A percentile compares a stretch with the other conserved stretches of the same genome.
These are phyloP conservation scores for Balanococcus diminutus DNA, from an alignment of 2,888 invertebrate genomes.

Conservation along the genomic window DNA sequence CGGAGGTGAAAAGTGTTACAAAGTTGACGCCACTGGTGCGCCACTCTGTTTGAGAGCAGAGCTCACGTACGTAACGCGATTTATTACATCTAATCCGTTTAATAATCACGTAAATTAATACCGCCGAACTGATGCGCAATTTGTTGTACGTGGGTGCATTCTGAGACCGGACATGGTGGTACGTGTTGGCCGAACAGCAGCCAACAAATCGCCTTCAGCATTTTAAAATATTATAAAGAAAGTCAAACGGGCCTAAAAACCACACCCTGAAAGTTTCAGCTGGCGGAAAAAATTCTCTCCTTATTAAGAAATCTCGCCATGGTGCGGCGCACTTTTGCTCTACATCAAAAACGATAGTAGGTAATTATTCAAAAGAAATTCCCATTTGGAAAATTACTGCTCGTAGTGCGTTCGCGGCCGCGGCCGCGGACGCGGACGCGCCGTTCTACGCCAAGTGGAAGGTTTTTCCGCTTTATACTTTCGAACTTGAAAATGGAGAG, in stretches of 20 bases:
- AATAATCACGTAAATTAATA: constrained; percentile 53
- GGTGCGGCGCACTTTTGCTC: background rate
- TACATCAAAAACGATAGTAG: background rate
- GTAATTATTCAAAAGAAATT: background rate
- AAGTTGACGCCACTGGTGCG: constrained; percentile 25
- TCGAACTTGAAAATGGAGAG: constrained; percentile 21
- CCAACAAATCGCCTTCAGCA: constrained; percentile 40
- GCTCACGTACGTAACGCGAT: constrained; percentile 48
- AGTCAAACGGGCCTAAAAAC: background rate
- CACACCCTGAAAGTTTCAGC: background rate
- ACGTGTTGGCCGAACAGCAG: constrained; percentile 38
- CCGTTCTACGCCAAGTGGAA: background rate
- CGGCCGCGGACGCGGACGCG: too few species aligned
- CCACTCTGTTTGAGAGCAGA: constrained; percentile 5
- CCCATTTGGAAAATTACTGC: background rate
- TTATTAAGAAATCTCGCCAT: background rate
- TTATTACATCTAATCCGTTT: constrained; percentile 54
- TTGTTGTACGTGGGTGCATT: constrained; percentile 53
- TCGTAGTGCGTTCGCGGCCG: background rate
- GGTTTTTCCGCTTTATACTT: constrained; percentile 10
- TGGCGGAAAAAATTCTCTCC: background rate
- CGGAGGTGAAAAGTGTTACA: background rate
- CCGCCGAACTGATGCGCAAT: constrained; percentile 47
- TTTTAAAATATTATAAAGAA: constrained; percentile 35
- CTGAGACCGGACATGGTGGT: constrained; percentile 40